phyloP scores from a whole-genome alignment of 2,888 invertebrate species.

The Gymnoscelis rufifasciata region DNA sequence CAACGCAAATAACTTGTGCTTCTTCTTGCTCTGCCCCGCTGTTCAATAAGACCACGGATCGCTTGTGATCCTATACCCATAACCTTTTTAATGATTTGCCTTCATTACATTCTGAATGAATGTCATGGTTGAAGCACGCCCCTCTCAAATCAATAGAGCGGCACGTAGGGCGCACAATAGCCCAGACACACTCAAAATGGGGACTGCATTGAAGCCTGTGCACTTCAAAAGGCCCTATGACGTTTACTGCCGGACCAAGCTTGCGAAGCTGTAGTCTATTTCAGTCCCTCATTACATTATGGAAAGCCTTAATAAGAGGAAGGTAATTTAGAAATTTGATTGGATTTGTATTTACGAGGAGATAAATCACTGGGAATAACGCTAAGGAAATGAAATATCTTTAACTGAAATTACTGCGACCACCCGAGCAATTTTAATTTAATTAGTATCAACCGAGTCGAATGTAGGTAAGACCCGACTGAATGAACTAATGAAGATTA shows the following conservation, averaged over 20 bases:
- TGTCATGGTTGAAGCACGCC: slow-evolving; percentile 62
- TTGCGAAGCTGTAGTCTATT: background rate
- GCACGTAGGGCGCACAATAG: slow-evolving; percentile 38
- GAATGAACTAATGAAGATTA: too few species aligned
- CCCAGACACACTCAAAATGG: slow-evolving; percentile 42
- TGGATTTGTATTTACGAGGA: slow-evolving; percentile 6
- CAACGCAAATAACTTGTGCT: too few species aligned
- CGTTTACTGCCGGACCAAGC: slow-evolving; percentile 1
- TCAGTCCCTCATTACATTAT: slow-evolving; percentile 5
- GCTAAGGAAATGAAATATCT: background rate
- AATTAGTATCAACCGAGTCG: background rate
- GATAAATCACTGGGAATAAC: slow-evolving; percentile 6
- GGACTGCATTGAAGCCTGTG: slow-evolving; percentile 31
- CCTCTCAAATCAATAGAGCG: slow-evolving; percentile 68
- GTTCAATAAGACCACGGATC: background rate
- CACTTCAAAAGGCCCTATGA: slow-evolving; percentile 22
- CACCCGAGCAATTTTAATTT: too few species aligned
- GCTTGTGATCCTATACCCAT: background rate
- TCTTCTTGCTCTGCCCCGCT: too few species aligned
- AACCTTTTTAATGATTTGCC: slow-evolving; percentile 1
- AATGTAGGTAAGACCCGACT: too few species aligned
- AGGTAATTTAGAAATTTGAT: slow-evolving; percentile 9
- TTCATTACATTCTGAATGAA: slow-evolving; percentile 23
- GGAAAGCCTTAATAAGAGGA: too few species aligned
- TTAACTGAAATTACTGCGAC: background rate